Evolutionary conservation across 2,888 invertebrate genomes (phyloP).

Genomic region (Eupithecia insigniata): DNA sequence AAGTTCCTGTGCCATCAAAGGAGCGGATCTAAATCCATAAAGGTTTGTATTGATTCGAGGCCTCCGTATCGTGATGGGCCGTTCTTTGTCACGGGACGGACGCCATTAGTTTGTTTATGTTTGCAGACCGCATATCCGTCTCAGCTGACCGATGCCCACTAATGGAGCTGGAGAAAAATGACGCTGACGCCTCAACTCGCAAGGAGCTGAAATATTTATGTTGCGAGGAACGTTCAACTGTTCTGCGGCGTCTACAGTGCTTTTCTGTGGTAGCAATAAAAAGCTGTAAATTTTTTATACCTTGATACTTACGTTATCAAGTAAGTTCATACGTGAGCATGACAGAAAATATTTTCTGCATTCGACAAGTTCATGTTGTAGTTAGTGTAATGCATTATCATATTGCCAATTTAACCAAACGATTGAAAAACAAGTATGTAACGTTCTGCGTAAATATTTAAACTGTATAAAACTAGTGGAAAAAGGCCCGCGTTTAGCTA

Average conservation of each 20-base stretch:
- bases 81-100: conserved; percentile 70
- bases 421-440: not conserved
- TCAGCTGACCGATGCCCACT: conserved; percentile 66
- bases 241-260: not conserved
- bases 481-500: not conserved
- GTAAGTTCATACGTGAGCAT: not conserved
- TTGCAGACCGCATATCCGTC: conserved; percentile 67
- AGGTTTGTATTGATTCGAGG: conserved; percentile 61
- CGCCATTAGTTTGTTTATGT: conserved; percentile 75
- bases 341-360: not conserved
- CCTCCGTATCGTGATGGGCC: conserved; percentile 61
- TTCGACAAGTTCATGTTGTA: not conserved
- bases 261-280: not conserved
- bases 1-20: conserved; percentile 30
- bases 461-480: not conserved
- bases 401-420: not conserved
- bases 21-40: conserved; percentile 46
- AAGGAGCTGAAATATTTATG: conserved; percentile 24
- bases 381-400: not conserved
- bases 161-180: conserved; percentile 73
- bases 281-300: not conserved
- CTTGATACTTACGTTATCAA: not conserved
- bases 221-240: not conserved
- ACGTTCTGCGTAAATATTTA: not conserved
- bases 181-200: conserved; percentile 63